Conservation (phyloP, 2,113 vertebrate species). For the Bothrops jararaca region DNA sequence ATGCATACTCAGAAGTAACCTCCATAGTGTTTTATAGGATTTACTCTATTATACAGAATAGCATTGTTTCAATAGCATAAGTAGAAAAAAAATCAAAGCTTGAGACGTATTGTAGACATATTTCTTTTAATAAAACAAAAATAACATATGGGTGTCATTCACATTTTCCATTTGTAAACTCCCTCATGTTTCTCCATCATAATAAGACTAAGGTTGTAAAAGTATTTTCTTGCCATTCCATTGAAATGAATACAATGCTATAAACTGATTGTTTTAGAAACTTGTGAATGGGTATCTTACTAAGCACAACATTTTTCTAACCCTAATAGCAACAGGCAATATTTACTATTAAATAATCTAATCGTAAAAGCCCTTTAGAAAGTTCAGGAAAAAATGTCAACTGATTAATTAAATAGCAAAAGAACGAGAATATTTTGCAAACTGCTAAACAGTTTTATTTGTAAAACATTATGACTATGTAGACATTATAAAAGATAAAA, state of each 20-base stretch:
- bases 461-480: neutral
- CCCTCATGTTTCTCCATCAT: slow-evolving; percentile 20
- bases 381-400: neutral
- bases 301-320: neutral
- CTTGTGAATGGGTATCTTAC: neutral
- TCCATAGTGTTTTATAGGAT: neutral
- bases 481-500: too few relatives aligned
- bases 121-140: neutral
- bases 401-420: neutral
- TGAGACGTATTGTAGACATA: neutral
- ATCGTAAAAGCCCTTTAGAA: neutral
- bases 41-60: neutral
- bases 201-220: neutral
- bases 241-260: neutral
- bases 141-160: neutral
- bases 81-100: neutral
- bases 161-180: slow-evolving; percentile 8
- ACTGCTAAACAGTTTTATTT: neutral
- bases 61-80: neutral
- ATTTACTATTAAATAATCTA: neutral
- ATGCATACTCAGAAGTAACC: neutral
- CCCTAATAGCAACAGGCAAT: neutral
- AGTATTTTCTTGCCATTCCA: neutral
- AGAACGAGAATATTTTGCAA: neutral
- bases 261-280: neutral